Percentiles rank a stretch among this genome's conserved stretches.
Evolutionary conservation across 2,113 vertebrate species (phyloP).

Genomic region (Polypterus bichir): DNA sequence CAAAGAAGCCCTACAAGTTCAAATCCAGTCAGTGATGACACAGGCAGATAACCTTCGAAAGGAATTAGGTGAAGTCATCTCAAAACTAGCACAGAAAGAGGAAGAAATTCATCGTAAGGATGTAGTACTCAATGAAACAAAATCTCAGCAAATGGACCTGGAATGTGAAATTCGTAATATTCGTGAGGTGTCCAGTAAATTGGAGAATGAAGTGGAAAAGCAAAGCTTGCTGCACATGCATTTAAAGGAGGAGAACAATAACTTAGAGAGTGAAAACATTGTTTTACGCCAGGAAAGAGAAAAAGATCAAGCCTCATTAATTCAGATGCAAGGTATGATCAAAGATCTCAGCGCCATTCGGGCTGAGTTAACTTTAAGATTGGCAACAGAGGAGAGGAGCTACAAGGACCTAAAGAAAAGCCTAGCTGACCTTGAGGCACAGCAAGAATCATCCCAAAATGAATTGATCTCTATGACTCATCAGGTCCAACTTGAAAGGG

Average conservation of each 20-base stretch:
- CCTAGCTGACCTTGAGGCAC: constrained; percentile 47
- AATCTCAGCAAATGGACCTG: constrained; percentile 51
- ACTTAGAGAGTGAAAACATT: constrained; percentile 48
- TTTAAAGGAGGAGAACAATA: constrained; percentile 57
- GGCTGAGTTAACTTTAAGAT: constrained; percentile 50
- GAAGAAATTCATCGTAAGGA: constrained; percentile 69
- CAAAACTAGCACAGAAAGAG: constrained; percentile 67
- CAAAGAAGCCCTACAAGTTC: constrained; percentile 59
- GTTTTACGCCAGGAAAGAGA: constrained; percentile 37
- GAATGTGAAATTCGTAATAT: constrained; percentile 64
- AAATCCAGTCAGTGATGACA: constrained; percentile 60
- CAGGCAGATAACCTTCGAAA: constrained; percentile 65
- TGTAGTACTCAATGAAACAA: constrained; percentile 56
- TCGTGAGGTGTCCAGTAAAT: constrained; percentile 40
- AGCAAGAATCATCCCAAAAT: constrained; percentile 43
- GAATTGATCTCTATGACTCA: constrained; percentile 48
- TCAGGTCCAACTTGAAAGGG: constrained; percentile 74
- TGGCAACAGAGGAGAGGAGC: constrained; percentile 58
- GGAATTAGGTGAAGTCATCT: constrained; percentile 66
- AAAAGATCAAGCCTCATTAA: constrained; percentile 44
- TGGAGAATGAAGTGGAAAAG: constrained; percentile 53
- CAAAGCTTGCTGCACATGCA: constrained; percentile 46
- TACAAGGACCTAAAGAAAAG: constrained; percentile 54
- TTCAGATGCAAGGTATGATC: constrained; percentile 63
- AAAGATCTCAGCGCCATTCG: constrained; percentile 56